Base-by-base conservation (phyloP, 2,113 vertebrate genomes). In the Bettongia penicillata region DNA sequence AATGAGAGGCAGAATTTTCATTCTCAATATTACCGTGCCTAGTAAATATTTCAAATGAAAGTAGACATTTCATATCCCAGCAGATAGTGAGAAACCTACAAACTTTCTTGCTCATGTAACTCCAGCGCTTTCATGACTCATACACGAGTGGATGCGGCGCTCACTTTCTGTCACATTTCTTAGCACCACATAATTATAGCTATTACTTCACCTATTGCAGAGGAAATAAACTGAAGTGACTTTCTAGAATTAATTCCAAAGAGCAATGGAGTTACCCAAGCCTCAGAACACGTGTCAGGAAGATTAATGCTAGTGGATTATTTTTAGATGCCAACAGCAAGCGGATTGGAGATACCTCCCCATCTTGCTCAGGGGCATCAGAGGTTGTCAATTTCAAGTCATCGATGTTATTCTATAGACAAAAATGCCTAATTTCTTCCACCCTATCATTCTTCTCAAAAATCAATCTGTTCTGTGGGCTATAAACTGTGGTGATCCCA, bases 201-300 rank as follows among this genome's bases (percentile, higher is more conserved):
- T 96, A 96, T 95, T 97, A 90, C 94, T 8, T 97, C 51, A 89
- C 95, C 90, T 92, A 9, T 91, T 97, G 96, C 94, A 51, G 9
- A 52, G 84, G 53, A 93, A 84, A 23, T 57, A 91, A 93, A 96
- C 48, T 96, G 50, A 91, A 95, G 51, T 94, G 95, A 96, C 25
- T 53, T 51, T 95, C 90, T 94, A 91, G 47, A 94, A 97, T 77
- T 89, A 89, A 91, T 96, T 93, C 95, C 68, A 93, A 22, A 91
- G 47, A 92, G 10, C 61, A n/a, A 28, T 96, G 28, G 37, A 95
- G 48, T 93, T 31, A 96, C 91, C 89, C 93, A 91, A 95, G 57
- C 43, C 37, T 8, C 96, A 9, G 37, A 95, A 25, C 47, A 94
- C 3, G 0, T 6, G 28, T 90, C 26, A 51, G 28, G 7, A 48